These are phyloP conservation scores for Ictalurus furcatus DNA, from an alignment of 2,113 vertebrate species.

Conservation along the genomic window DNA sequence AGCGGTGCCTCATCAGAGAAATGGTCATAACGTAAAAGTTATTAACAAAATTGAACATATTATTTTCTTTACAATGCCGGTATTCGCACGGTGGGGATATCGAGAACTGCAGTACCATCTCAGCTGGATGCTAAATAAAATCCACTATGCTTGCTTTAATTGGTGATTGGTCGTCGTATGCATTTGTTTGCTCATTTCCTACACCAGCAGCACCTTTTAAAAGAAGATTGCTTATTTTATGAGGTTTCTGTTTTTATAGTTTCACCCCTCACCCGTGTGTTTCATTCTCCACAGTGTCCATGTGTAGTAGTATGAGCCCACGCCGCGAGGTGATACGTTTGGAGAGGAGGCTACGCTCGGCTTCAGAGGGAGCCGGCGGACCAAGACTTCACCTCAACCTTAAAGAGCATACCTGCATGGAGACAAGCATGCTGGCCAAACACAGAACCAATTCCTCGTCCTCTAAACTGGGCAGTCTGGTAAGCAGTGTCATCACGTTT, in stretches of 20 bases:
- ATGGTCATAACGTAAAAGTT: background rate
- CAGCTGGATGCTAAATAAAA: background rate
- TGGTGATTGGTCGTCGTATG: background rate
- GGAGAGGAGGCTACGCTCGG: conserved; percentile 88
- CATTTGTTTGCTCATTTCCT: background rate
- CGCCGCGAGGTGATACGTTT: conserved; percentile 85
- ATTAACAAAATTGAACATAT: background rate
- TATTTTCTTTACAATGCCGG: background rate
- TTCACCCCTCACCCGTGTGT: background rate
- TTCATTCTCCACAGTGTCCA: conserved; percentile 61
- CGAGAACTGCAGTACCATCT: background rate
- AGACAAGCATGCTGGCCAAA: conserved; percentile 79
- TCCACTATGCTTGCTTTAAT: background rate
- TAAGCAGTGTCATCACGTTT: conserved; percentile 66
- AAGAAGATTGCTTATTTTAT: background rate
- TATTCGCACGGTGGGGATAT: background rate
- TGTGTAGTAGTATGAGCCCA: conserved; percentile 81
- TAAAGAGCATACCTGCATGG: conserved; percentile 78
- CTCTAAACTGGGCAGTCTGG: conserved; percentile 97
- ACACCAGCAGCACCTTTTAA: background rate
- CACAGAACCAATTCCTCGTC: conserved; percentile 88
- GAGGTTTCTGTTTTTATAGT: background rate
- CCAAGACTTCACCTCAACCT: conserved; percentile 83
- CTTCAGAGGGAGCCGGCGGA: conserved; percentile 93
- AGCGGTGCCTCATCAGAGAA: background rate